A percentile compares a stretch with the other conserved stretches of the same genome.
phyloP scores from a whole-genome alignment of 2,888 invertebrate species.

The Lasioglossum lativentre region DNA sequence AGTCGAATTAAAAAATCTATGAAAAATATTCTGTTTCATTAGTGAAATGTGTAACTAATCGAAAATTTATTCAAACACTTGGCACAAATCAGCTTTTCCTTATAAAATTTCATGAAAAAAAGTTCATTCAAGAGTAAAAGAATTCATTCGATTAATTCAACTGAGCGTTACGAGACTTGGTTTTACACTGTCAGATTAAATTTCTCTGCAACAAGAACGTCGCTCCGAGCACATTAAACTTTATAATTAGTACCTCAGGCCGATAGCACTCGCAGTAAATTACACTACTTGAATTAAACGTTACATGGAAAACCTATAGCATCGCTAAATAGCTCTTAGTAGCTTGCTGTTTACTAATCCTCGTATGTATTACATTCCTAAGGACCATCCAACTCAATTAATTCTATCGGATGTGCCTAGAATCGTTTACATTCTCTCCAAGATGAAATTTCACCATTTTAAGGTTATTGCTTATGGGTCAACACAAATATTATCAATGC shows the following conservation, averaged over 20 bases:
- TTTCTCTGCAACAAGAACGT: background rate
- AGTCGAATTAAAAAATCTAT: background rate
- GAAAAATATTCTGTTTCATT: background rate
- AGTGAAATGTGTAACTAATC: background rate
- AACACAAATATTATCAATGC: too few relatives aligned
- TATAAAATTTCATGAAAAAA: background rate
- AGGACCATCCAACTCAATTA: background rate
- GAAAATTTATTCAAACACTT: too few relatives aligned
- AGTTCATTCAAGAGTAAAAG: background rate
- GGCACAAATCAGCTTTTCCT: too few relatives aligned
- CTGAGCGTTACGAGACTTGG: background rate
- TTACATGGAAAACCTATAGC: background rate
- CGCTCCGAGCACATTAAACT: slow-evolving; percentile 13
- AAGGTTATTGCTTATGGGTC: too few relatives aligned
- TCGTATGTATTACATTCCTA: background rate
- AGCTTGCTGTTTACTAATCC: background rate
- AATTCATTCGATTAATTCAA: background rate
- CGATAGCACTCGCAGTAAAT: background rate
- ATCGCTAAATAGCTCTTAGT: background rate
- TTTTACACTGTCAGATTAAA: background rate
- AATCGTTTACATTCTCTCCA: background rate
- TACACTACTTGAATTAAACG: background rate
- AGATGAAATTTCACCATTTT: background rate
- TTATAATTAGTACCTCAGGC: slow-evolving; percentile 14
- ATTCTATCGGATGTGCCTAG: background rate